Evolutionary conservation across 2,113 vertebrate genomes (phyloP), one percentile per base, ranked within the genome.

Genomic region (Lagopus leucura): DNA sequence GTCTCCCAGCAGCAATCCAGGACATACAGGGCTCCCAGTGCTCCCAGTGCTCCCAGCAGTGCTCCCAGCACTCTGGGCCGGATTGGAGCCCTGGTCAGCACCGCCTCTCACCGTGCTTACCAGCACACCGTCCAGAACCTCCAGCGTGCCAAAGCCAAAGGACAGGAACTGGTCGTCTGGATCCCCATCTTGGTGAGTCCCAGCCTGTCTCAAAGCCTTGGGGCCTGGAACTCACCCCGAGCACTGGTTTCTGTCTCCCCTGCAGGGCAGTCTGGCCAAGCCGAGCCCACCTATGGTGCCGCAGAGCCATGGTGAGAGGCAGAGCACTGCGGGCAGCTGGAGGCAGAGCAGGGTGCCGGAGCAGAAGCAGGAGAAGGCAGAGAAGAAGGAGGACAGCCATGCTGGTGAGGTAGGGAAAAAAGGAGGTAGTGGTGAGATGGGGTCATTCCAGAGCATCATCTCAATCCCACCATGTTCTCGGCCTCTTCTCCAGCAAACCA

Each of bases 151-250:
- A 97, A 85, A 81, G 82, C 74, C 90, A 97, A 94, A 89, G 98
- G 98, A 66, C 96, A 97, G 34, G 89, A 97, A 69, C 79, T 98
- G 92, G 97, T 93, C 63, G 91, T 90, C 80, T 97, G 97, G 97
- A 95, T 98, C 72, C 97, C 97, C 8, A 94, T 97, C 10, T 27
- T 98, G 97, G 98, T 98, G 92, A 98, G 98, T 75, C 24, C 32
- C n/a, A 54, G 8, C 19, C 19, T 38, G 8, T 47, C 45, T 70
- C 22, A 8, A 87, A 74, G 63, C 47, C 64, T 48, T 8, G 4
- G 25, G 34, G 3, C 20, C 10, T 8, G 11, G 57, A 20, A 18
- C 34, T 55, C n/a, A 8, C 54, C 42, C 54, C 3, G 1, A 93
- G 45, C 2, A 0, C 28, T 79, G 78, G 5, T 77, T 67, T 89